phyloP scores from a whole-genome alignment of 2,797 vertebrate species.

The Pristis pectinata region DNA sequence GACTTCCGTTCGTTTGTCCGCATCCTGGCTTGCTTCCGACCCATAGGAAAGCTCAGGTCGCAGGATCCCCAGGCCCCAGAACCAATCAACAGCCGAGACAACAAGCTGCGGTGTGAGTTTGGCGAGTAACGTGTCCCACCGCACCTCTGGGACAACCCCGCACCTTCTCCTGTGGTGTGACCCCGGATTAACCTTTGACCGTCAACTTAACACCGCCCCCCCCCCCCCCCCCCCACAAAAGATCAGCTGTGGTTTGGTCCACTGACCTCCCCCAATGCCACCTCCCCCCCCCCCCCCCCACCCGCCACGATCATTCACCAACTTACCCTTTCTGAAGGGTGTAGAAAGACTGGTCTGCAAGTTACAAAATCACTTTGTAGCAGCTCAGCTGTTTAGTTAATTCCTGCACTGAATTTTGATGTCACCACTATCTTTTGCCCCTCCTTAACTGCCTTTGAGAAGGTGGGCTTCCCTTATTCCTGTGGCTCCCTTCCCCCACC shows the following conservation, averaged over 20 bases:
- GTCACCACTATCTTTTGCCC: too few species aligned
- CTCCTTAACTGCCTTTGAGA: too few species aligned
- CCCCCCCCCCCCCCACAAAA: too few species aligned
- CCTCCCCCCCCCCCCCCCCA: neutral
- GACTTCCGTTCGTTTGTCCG: constrained; percentile 65
- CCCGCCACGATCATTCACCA: neutral
- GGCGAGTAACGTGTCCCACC: too few species aligned
- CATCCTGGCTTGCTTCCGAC: constrained; percentile 68
- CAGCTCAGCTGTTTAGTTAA: too few species aligned
- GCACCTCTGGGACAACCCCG: neutral
- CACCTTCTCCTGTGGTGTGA: neutral
- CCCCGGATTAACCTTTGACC: neutral
- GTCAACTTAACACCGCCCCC: too few species aligned
- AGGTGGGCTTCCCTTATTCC: too few species aligned
- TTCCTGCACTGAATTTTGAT: too few species aligned
- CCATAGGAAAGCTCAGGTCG: constrained; percentile 45
- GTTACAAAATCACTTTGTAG: too few species aligned
- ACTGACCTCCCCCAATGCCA: neutral
- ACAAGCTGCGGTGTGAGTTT: constrained; percentile 66
- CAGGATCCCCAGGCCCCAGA: constrained; percentile 49
- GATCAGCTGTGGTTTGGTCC: neutral
- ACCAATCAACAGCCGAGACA: constrained; percentile 59
- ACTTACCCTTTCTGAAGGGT: neutral
- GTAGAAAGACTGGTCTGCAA: too few species aligned
- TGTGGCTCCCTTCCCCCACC: too few species aligned